Percentiles rank a stretch among this genome's conserved stretches.
These are phyloP conservation scores for Pipistrellus pygmaeus DNA, from an alignment of 2,797 vertebrate genomes.

Conservation along the genomic window DNA sequence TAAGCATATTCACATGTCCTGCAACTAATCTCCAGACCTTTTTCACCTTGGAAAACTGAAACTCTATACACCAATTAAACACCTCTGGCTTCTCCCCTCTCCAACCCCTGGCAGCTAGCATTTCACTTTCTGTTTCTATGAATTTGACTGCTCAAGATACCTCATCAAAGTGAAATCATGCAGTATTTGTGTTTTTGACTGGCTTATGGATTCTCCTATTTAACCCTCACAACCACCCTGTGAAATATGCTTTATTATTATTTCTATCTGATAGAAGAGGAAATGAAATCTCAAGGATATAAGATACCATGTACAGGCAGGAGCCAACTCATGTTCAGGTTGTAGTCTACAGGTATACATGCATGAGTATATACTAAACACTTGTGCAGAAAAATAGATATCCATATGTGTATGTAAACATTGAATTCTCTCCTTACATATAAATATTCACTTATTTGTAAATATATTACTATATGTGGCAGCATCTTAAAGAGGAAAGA, in stretches of 20 bases:
- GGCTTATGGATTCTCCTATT: neutral
- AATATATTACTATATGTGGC: neutral
- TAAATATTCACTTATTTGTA: neutral
- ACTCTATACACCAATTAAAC: neutral
- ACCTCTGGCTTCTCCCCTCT: neutral
- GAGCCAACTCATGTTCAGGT: neutral
- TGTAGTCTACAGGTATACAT: neutral
- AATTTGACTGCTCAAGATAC: neutral
- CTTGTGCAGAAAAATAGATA: neutral
- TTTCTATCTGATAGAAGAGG: neutral
- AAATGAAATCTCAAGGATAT: neutral
- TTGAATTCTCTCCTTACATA: neutral
- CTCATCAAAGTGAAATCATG: neutral
- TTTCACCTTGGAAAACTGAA: conserved; percentile 14
- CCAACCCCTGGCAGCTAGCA: neutral
- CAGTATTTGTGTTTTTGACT: neutral
- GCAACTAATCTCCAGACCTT: neutral
- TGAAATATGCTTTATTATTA: neutral
- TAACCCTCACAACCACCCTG: neutral
- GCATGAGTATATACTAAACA: neutral
- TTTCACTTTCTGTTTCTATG: neutral
- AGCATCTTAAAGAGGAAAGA: neutral
- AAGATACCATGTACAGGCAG: neutral
- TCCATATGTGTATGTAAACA: neutral
- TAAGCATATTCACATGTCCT: neutral